These are phyloP conservation scores for Semnornis frantzii DNA, from an alignment of 2,113 vertebrate species.

Conservation along the genomic window DNA sequence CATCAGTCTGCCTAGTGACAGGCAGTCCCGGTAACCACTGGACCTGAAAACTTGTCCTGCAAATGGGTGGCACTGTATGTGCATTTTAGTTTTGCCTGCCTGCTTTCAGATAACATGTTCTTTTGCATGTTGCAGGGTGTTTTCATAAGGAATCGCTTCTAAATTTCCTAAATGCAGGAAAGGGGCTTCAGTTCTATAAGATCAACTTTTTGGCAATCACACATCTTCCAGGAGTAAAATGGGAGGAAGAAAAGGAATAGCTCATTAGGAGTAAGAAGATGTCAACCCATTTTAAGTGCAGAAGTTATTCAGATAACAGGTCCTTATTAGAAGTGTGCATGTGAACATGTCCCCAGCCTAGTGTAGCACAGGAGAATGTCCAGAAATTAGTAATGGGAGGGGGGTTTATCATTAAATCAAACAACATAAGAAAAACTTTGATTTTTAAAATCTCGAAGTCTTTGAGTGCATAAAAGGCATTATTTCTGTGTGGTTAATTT, in stretches of 20 bases:
- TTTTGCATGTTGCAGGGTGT: neutral
- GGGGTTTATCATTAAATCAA: neutral
- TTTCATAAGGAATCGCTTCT: neutral
- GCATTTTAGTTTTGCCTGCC: neutral
- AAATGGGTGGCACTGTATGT: neutral
- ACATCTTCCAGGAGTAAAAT: neutral
- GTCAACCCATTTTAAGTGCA: slow-evolving; percentile 18
- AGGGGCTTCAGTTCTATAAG: neutral
- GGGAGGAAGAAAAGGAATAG: neutral
- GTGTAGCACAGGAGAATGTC: slow-evolving; percentile 29
- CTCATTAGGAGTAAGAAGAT: neutral
- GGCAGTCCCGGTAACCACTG: neutral
- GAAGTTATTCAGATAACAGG: slow-evolving; percentile 2
- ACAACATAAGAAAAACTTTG: neutral
- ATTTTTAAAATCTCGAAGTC: neutral
- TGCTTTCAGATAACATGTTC: neutral
- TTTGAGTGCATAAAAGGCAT: neutral
- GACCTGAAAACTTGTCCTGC: neutral
- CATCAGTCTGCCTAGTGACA: neutral
- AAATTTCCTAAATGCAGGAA: neutral
- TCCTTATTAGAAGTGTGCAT: slow-evolving; percentile 16
- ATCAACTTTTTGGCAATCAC: neutral
- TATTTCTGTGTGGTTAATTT: neutral
- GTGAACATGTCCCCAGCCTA: neutral
- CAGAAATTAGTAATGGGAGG: neutral